Conservation (phyloP, 2,888 invertebrate genomes). For the Baccha elongata region DNA sequence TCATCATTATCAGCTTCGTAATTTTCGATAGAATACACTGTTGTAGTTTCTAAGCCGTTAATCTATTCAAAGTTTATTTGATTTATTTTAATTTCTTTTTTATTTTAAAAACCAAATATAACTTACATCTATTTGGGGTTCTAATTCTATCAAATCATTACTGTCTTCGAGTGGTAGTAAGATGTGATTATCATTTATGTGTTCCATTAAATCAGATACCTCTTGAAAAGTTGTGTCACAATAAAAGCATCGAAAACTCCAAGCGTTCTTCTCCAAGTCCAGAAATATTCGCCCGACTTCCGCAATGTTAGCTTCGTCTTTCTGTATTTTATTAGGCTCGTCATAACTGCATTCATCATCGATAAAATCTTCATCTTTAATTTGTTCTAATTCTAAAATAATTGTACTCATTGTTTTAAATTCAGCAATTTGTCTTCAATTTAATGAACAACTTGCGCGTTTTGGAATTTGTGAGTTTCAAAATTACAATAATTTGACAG, state of each 20-base stretch:
- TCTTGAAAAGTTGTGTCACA: constrained; percentile 39
- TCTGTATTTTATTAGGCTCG: background rate
- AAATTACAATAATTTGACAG: too few relatives aligned
- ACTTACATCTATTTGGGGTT: constrained; percentile 11
- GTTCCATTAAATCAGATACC: constrained; percentile 19
- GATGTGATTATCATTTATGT: constrained; percentile 27
- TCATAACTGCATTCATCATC: background rate
- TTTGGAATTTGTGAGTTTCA: too few relatives aligned
- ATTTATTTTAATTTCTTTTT: too few relatives aligned
- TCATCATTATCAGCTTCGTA: background rate
- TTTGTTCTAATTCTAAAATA: constrained; percentile 8
- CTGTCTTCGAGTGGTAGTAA: background rate
- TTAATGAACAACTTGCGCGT: too few relatives aligned
- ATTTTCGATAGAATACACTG: background rate
- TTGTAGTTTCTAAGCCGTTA: constrained; percentile 16
- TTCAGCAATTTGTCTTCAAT: too few relatives aligned
- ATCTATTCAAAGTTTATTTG: too few relatives aligned
- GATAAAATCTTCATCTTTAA: constrained; percentile 5
- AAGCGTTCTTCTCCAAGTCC: constrained; percentile 27
- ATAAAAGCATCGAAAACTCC: constrained; percentile 38
- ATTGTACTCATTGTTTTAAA: background rate
- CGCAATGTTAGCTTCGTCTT: background rate
- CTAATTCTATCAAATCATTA: constrained; percentile 1
- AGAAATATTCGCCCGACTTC: constrained; percentile 53
- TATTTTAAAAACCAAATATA: background rate